These are phyloP conservation scores for Chrysolina americana DNA, from an alignment of 2,888 invertebrate species.

Conservation along the genomic window DNA sequence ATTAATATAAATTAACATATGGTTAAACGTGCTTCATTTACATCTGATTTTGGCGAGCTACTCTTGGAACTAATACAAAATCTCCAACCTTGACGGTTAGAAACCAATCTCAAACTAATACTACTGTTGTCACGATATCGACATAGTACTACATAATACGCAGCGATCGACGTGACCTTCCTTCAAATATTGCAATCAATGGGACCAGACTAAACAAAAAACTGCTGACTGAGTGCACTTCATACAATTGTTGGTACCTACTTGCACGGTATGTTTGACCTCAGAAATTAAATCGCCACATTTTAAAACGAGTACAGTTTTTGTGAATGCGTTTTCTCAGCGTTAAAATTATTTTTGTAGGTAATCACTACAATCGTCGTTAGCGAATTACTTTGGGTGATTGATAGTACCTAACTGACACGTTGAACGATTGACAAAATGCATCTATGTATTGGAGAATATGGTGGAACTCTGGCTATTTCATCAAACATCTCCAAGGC, in stretches of 20 bases:
- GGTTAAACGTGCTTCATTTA: background rate
- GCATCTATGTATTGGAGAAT: too few relatives aligned
- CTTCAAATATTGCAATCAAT: slow-evolving; percentile 2
- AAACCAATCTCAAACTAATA: background rate
- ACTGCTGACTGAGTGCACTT: background rate
- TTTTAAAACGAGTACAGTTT: background rate
- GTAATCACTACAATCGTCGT: too few relatives aligned
- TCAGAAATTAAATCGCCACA: background rate
- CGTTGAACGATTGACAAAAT: too few relatives aligned
- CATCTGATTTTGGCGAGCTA: background rate
- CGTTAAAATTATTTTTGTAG: too few relatives aligned
- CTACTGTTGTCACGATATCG: background rate
- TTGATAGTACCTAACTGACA: too few relatives aligned
- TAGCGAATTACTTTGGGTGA: too few relatives aligned
- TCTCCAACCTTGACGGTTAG: background rate
- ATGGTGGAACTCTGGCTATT: too few relatives aligned
- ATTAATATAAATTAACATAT: background rate
- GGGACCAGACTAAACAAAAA: slow-evolving; percentile 19
- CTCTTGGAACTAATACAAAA: background rate
- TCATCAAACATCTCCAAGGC: too few relatives aligned
- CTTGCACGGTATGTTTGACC: background rate
- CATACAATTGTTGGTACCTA: background rate
- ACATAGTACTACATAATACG: slow-evolving; percentile 15
- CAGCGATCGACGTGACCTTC: background rate
- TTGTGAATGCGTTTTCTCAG: background rate